Conservation (phyloP, 92 coral and sea anemone species). For the Blastomussa wellsi region DNA sequence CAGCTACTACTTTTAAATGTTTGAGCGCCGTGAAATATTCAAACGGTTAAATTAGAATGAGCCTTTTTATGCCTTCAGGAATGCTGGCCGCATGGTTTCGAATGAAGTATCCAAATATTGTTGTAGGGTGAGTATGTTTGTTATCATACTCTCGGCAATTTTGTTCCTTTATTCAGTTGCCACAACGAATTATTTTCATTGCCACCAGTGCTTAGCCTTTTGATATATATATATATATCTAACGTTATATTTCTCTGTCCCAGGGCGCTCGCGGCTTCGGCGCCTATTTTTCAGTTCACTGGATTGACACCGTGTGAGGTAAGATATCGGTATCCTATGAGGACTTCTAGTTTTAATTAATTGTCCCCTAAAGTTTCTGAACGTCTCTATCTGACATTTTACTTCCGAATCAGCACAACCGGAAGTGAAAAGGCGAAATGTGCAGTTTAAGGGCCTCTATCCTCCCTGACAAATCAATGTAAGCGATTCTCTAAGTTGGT, state of each 20-base stretch:
- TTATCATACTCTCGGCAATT: too few species aligned
- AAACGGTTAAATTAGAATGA: not conserved
- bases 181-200: not conserved
- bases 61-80: constrained; percentile 48
- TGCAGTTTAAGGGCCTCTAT: not conserved
- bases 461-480: not conserved
- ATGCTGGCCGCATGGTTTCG: constrained; percentile 97
- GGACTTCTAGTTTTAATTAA: not conserved
- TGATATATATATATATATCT: not conserved
- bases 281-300: constrained; percentile 90
- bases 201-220: too few species aligned
- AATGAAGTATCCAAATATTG: constrained; percentile 93
- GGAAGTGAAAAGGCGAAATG: not conserved
- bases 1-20: not conserved
- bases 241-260: not conserved
- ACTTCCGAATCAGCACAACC: not conserved
- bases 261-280: constrained; percentile 97
- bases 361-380: not conserved
- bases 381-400: not conserved
- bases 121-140: constrained; percentile 73
- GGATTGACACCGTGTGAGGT: constrained; percentile 95
- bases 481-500: not conserved
- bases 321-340: not conserved
- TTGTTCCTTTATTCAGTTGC: too few species aligned
- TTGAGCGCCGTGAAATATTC: not conserved